Evolutionary conservation across 2,888 invertebrate species (phyloP).

Genomic region (Cataglyphis albicans): DNA sequence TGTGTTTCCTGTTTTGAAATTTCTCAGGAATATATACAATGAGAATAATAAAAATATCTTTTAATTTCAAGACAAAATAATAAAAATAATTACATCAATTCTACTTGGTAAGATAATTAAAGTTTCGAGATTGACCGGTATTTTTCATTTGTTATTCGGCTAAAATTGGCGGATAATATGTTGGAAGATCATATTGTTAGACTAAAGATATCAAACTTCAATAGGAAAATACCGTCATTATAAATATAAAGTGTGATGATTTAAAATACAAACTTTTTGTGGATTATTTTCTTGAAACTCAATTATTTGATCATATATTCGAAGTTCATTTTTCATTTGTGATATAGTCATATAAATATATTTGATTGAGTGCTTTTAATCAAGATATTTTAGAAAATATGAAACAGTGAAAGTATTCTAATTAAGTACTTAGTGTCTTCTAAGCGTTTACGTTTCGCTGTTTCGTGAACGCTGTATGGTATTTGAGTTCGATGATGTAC

Average conservation of each 20-base stretch:
- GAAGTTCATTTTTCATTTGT: background rate
- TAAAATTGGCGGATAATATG: background rate
- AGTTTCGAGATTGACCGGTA: background rate
- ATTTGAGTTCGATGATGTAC: slow-evolving; percentile 67
- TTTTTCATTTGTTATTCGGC: background rate
- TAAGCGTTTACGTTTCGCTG: slow-evolving; percentile 77
- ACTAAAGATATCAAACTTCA: background rate
- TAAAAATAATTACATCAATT: background rate
- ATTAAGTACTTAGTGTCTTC: background rate
- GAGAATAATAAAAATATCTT: background rate
- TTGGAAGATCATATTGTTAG: background rate
- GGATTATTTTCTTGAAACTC: background rate
- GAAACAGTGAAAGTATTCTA: background rate
- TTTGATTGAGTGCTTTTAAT: background rate
- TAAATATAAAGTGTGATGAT: background rate
- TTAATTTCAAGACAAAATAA: slow-evolving; percentile 4
- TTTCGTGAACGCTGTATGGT: slow-evolving; percentile 79
- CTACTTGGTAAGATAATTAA: background rate
- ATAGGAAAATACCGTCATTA: background rate
- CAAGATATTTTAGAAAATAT: background rate
- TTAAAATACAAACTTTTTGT: background rate
- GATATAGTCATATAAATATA: background rate
- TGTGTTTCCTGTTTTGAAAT: background rate
- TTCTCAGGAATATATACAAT: background rate
- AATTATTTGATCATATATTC: background rate